Evolutionary conservation across 2,888 invertebrate genomes (phyloP).

Genomic region (Cryptocephalus moraei): DNA sequence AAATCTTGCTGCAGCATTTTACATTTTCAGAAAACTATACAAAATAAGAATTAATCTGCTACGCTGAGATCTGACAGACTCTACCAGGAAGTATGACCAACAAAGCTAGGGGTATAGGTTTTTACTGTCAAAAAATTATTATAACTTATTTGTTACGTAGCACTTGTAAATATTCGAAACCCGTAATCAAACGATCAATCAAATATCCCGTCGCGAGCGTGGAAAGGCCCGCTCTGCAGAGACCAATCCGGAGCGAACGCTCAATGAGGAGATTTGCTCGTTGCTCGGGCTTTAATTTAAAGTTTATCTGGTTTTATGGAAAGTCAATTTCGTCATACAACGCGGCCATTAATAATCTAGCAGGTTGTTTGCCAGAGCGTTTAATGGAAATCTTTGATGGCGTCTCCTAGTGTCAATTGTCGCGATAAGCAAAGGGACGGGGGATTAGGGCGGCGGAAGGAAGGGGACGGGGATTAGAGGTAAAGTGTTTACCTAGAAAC

Average conservation of each 20-base stretch:
- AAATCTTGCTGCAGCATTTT: too few relatives aligned
- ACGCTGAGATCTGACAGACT: too few relatives aligned
- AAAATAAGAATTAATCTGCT: too few relatives aligned
- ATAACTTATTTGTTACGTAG: too few relatives aligned
- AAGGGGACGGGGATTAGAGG: slow-evolving; percentile 8
- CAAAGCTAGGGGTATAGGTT: too few relatives aligned
- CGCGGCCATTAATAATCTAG: slow-evolving; percentile 31
- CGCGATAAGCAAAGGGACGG: slow-evolving; percentile 6
- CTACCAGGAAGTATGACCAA: too few relatives aligned
- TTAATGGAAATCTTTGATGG: slow-evolving; percentile 33
- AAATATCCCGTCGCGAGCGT: too few relatives aligned
- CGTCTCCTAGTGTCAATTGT: slow-evolving; percentile 28
- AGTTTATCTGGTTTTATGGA: slow-evolving; percentile 23
- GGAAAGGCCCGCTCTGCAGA: background rate
- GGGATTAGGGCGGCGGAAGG: slow-evolving; percentile 1
- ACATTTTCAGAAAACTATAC: too few relatives aligned
- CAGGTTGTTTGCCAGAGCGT: slow-evolving; percentile 27
- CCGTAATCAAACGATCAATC: too few relatives aligned
- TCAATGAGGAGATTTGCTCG: slow-evolving; percentile 10
- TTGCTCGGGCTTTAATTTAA: slow-evolving; percentile 17
- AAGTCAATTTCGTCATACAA: slow-evolving; percentile 30
- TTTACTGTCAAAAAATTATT: too few relatives aligned
- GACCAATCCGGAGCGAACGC: slow-evolving; percentile 7
- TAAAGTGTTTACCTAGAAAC: slow-evolving; percentile 18
- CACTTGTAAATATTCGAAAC: too few relatives aligned